These are phyloP conservation scores for Leuciscus idus DNA, from an alignment of 2,113 vertebrate species.

Conservation along the genomic window DNA sequence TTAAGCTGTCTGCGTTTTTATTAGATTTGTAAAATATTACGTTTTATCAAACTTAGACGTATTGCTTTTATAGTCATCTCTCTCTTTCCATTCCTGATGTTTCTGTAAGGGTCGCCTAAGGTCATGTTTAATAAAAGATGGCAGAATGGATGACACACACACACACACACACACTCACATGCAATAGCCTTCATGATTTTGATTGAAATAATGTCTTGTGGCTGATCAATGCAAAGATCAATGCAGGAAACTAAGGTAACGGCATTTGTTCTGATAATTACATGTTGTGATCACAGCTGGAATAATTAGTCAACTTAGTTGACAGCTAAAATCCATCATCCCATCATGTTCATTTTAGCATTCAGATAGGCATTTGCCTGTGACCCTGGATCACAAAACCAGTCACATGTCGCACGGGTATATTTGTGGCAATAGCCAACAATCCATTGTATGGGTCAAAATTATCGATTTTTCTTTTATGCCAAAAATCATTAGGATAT, in stretches of 20 bases:
- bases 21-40: constrained; percentile 21
- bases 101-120: constrained; percentile 12
- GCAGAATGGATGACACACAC: neutral
- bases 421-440: no score
- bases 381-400: no score
- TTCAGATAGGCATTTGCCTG: neutral
- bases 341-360: neutral
- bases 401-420: no score
- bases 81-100: neutral
- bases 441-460: no score
- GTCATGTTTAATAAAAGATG: constrained; percentile 19
- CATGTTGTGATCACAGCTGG: constrained; percentile 23
- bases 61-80: neutral
- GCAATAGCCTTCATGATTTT: neutral
- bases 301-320: neutral
- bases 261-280: constrained; percentile 25
- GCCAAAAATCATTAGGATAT: no score
- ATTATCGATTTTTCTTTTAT: no score
- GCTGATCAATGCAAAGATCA: constrained; percentile 19
- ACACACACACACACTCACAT: neutral
- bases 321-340: constrained; percentile 28
- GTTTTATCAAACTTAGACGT: neutral
- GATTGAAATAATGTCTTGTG: constrained; percentile 15
- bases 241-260: neutral
- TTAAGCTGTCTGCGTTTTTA: neutral